phyloP scores from a whole-genome alignment of 2,797 vertebrate species.

The Tiaroga cobitis region DNA sequence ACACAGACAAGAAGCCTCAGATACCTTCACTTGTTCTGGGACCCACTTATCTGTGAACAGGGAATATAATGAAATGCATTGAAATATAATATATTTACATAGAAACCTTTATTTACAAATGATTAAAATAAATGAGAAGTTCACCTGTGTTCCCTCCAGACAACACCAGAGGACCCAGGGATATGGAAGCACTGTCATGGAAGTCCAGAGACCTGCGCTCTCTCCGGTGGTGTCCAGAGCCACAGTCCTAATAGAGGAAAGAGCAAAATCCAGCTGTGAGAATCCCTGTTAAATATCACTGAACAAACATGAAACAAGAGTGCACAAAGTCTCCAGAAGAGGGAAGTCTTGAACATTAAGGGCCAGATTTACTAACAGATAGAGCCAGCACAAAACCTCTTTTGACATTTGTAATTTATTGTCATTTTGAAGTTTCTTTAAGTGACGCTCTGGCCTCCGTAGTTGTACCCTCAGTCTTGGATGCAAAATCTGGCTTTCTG shows the following conservation, averaged over 20 bases:
- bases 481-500: no score
- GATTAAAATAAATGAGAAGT: not conserved
- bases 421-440: no score
- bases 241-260: slow-evolving; percentile 61
- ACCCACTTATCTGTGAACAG: slow-evolving; percentile 20
- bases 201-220: not conserved
- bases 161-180: slow-evolving; percentile 61
- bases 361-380: no score
- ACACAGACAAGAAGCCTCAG: not conserved
- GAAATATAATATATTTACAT: not conserved
- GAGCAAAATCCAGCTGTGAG: not conserved
- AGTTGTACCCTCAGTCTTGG: no score
- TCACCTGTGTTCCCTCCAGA: slow-evolving; percentile 6
- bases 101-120: not conserved
- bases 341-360: not conserved
- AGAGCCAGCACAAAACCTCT: no score
- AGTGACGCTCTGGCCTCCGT: no score
- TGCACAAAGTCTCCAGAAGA: not conserved
- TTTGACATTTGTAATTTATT: no score
- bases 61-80: not conserved
- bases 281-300: not conserved
- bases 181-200: slow-evolving; percentile 56
- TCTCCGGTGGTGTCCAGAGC: slow-evolving; percentile 39
- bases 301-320: not conserved
- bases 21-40: not conserved